Conservation (phyloP, 2,888 invertebrate species). For the Brenthis ino region DNA sequence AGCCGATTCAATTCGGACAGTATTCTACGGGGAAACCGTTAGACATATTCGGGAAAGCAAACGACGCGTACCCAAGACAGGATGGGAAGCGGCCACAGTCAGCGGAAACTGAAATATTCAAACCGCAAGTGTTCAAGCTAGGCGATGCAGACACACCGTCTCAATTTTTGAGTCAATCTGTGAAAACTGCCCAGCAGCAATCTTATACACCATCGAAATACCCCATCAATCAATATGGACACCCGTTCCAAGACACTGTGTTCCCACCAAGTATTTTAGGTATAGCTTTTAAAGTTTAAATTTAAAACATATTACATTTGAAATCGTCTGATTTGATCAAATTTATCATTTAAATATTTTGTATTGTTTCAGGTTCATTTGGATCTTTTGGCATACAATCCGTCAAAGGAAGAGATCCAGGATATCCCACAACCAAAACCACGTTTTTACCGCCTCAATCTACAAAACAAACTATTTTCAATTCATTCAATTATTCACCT, state of each 20-base stretch:
- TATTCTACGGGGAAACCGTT: constrained; percentile 64
- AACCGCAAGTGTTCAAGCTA: constrained; percentile 71
- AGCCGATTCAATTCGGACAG: constrained; percentile 68
- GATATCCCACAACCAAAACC: constrained; percentile 65
- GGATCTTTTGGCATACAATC: constrained; percentile 83
- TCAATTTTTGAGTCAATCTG: constrained; percentile 64
- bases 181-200: constrained; percentile 74
- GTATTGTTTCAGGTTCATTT: constrained; percentile 76
- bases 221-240: constrained; percentile 42
- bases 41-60: constrained; percentile 64
- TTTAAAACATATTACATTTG: neutral
- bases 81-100: constrained; percentile 45
- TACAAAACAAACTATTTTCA: constrained; percentile 70
- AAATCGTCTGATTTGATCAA: neutral
- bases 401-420: constrained; percentile 77
- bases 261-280: constrained; percentile 73
- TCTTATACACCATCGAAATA: constrained; percentile 27
- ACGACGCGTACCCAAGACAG: constrained; percentile 64
- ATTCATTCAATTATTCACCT: constrained; percentile 68
- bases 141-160: constrained; percentile 67
- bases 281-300: constrained; percentile 37
- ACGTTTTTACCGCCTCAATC: constrained; percentile 67
- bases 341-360: neutral
- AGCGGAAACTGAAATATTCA: constrained; percentile 63
- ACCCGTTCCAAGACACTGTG: constrained; percentile 62